Conservation (phyloP, 2,888 invertebrate genomes). For the Drosophila vallismaia region DNA sequence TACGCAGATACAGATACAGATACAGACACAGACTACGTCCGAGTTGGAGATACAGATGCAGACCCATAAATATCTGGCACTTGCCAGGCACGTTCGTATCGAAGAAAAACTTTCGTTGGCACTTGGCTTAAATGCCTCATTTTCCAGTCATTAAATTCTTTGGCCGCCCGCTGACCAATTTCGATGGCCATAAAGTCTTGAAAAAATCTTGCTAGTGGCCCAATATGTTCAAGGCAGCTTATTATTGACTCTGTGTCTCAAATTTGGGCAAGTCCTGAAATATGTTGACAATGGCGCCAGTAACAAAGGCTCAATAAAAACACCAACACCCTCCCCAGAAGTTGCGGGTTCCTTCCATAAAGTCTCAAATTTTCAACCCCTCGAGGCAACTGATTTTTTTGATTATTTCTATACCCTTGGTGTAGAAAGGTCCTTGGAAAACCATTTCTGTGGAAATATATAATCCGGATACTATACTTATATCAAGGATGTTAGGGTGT, state of each 20-base stretch:
- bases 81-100: slow-evolving; percentile 61
- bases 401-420: slow-evolving; percentile 39
- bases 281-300: slow-evolving; percentile 78
- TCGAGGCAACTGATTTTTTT: slow-evolving; percentile 74
- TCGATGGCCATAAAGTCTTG: slow-evolving; percentile 63
- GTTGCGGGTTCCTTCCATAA: slow-evolving; percentile 4
- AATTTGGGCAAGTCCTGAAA: slow-evolving; percentile 57
- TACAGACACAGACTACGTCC: slow-evolving; percentile 34
- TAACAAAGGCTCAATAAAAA: slow-evolving; percentile 56
- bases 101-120: slow-evolving; percentile 51
- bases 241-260: slow-evolving; percentile 68
- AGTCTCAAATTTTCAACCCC: slow-evolving; percentile 63
- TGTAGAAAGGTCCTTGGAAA: background rate
- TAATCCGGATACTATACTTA: too few species aligned
- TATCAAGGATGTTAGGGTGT: background rate
- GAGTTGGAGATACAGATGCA: slow-evolving; percentile 54
- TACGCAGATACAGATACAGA: slow-evolving; percentile 21
- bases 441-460: too few species aligned
- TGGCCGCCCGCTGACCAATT: slow-evolving; percentile 73
- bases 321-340: slow-evolving; percentile 5
- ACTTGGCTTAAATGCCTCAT: slow-evolving; percentile 77
- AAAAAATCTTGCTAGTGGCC: slow-evolving; percentile 37
- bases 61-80: slow-evolving; percentile 66
- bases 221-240: slow-evolving; percentile 54
- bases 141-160: slow-evolving; percentile 78